These are phyloP conservation scores for Nebria ingens DNA, from an alignment of 1,140 invertebrate genomes.

Conservation along the genomic window DNA sequence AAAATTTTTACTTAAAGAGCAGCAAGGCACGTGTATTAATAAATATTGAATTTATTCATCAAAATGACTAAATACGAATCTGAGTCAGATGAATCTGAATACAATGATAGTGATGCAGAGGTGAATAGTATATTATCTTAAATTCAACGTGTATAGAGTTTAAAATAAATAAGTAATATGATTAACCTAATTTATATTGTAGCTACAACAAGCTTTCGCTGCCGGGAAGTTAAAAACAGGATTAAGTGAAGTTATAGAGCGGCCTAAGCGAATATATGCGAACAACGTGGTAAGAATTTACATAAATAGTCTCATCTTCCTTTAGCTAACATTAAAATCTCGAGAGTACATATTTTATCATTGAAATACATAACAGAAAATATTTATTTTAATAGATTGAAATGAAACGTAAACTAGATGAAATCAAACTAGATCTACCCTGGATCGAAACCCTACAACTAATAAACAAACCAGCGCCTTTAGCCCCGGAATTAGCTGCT, in stretches of 20 bases:
- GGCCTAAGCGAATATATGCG: slow-evolving; percentile 43
- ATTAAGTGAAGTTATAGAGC: slow-evolving; percentile 56
- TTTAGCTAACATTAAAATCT: slow-evolving; percentile 19
- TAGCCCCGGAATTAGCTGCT: slow-evolving; percentile 70
- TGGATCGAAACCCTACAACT: slow-evolving; percentile 84
- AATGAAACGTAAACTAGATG: slow-evolving; percentile 58
- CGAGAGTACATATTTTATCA: background rate
- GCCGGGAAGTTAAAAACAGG: slow-evolving; percentile 73
- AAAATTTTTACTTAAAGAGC: no score
- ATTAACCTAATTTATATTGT: slow-evolving; percentile 24
- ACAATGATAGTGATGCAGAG: slow-evolving; percentile 36
- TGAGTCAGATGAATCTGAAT: slow-evolving; percentile 29
- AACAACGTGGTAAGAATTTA: slow-evolving; percentile 50
- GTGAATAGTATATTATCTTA: slow-evolving; percentile 25
- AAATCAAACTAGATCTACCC: slow-evolving; percentile 59
- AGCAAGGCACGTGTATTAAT: background rate
- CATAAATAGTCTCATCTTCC: slow-evolving; percentile 8
- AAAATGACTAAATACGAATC: slow-evolving; percentile 13
- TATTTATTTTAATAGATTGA: slow-evolving; percentile 37
- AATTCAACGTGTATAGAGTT: background rate
- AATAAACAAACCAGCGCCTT: slow-evolving; percentile 57
- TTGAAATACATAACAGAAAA: background rate
- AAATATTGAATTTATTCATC: no score
- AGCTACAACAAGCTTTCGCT: slow-evolving; percentile 78
- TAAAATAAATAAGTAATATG: slow-evolving; percentile 18